A percentile compares a stretch with the other conserved stretches of the same genome.
phyloP scores from a whole-genome alignment of 2,113 vertebrate genomes.

The Psophia crepitans region DNA sequence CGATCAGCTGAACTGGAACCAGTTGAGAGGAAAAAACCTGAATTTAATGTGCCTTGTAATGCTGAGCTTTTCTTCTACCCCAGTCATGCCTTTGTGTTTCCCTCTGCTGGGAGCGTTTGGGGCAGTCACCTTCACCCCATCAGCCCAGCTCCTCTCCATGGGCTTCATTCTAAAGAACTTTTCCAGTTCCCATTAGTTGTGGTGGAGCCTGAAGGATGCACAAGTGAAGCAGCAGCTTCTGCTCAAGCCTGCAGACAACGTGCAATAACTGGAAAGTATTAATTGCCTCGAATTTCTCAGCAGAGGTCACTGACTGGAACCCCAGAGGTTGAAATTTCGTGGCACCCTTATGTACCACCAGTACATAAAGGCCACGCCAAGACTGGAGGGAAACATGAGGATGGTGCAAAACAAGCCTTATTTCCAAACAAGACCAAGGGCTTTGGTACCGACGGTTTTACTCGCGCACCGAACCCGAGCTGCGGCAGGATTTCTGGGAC shows the following conservation, averaged over 20 bases:
- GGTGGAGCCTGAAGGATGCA: background rate
- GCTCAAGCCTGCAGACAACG: background rate
- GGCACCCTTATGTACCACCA: background rate
- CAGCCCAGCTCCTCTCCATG: background rate
- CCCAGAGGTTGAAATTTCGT: background rate
- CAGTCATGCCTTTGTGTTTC: background rate
- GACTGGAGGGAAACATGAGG: background rate
- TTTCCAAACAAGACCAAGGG: background rate
- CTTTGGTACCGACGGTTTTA: background rate
- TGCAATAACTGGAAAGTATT: background rate
- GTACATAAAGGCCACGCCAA: background rate
- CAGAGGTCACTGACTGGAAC: background rate
- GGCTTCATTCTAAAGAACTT: background rate
- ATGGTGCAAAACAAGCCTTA: background rate
- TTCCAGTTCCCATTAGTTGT: background rate
- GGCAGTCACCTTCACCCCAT: background rate
- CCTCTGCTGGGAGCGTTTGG: rapidly evolving
- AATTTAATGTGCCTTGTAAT: background rate
- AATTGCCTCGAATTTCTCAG: background rate
- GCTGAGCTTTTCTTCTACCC: background rate
- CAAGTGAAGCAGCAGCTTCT: background rate
- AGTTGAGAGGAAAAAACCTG: background rate
- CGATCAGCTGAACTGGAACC: background rate
- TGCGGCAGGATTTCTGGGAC: background rate
- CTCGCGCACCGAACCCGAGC: background rate